Evolutionary conservation across 2,113 vertebrate species (phyloP), one percentile per base, ranked within the genome.

Genomic region (Puntigrus tetrazona): DNA sequence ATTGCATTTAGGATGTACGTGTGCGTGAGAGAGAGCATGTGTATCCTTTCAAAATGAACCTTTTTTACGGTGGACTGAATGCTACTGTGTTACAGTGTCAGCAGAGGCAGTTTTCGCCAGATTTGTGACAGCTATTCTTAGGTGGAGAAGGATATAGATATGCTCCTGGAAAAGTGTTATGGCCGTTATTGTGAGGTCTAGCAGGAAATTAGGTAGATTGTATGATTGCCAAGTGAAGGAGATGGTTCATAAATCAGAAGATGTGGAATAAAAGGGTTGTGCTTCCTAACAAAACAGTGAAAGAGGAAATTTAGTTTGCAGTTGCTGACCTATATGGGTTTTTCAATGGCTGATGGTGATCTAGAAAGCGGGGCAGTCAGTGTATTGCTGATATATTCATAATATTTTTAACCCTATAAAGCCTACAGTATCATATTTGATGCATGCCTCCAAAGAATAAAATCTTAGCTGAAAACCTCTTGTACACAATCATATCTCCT

Each of bases 71-170:
- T 43, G 69, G 69, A 72, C 36, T 72, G 69, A 72, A 43, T 72
- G 69, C 22, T 72, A 3, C 69, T 72, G 38, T 72, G 67, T 43
- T 72, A 72, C 69, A 72, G 69, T 72, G 38, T 43, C n/a, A 25
- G 38, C 69, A 25, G 2, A 43, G n/a, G 38, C 69, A 45, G 69
- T 73, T 73, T 73, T 45, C 38, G 6, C 38, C 38, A 45, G 69
- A 73, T 73, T 73, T 45, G 69, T 43, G 69, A 45, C 69, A 14
- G 22, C 69, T 43, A 73, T 73, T 72, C 38, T 43, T 72, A 1
- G 34, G 34, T 41, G 20, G 20, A 72, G 69, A 73, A 73, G 41
- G 69, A 43, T 72, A 72, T 72, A 14, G 69, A 72, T 73, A 73
- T 73, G 69, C 69, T 45, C 43, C 69, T 43, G n/a, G 69, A 43